These are phyloP conservation scores for Drosophila pseudoananassae DNA, from an alignment of 1,140 invertebrate genomes.

Conservation along the genomic window DNA sequence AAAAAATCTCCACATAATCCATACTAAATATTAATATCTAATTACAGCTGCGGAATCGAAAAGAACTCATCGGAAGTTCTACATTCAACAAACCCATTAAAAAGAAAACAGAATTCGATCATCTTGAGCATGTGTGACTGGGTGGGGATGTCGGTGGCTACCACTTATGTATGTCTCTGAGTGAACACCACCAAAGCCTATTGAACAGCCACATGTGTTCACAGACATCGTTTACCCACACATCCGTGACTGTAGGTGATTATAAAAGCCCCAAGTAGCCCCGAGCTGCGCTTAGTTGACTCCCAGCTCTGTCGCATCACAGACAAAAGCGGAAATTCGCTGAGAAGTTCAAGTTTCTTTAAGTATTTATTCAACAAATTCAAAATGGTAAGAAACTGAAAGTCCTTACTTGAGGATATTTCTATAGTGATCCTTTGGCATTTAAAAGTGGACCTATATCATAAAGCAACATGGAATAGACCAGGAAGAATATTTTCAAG, in stretches of 20 bases:
- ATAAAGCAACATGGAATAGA: too few relatives aligned
- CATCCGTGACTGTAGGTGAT: slow-evolving; percentile 7
- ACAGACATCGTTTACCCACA: slow-evolving; percentile 7
- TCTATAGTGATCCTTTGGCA: background rate
- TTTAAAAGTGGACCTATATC: too few relatives aligned
- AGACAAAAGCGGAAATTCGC: slow-evolving; percentile 30
- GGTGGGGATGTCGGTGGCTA: slow-evolving; percentile 18
- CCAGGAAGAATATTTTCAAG: too few relatives aligned
- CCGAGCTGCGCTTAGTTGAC: slow-evolving; percentile 36
- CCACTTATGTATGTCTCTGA: slow-evolving; percentile 29
- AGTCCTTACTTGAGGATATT: background rate
- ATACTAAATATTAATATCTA: background rate
- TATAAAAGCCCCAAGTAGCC: slow-evolving; percentile 39
- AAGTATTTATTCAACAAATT: background rate
- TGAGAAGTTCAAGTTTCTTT: background rate
- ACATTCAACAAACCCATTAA: slow-evolving; percentile 8
- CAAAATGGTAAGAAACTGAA: slow-evolving; percentile 17
- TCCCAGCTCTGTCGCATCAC: slow-evolving; percentile 46
- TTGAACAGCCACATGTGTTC: slow-evolving; percentile 23
- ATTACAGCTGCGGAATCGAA: slow-evolving; percentile 11
- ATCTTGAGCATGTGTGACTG: slow-evolving; percentile 30
- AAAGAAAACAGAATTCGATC: slow-evolving; percentile 27
- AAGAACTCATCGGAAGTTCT: background rate
- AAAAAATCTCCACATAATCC: background rate
- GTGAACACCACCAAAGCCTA: slow-evolving; percentile 23